Base-by-base conservation (phyloP, 2,113 vertebrate genomes). In the Halcyon malimbica region DNA sequence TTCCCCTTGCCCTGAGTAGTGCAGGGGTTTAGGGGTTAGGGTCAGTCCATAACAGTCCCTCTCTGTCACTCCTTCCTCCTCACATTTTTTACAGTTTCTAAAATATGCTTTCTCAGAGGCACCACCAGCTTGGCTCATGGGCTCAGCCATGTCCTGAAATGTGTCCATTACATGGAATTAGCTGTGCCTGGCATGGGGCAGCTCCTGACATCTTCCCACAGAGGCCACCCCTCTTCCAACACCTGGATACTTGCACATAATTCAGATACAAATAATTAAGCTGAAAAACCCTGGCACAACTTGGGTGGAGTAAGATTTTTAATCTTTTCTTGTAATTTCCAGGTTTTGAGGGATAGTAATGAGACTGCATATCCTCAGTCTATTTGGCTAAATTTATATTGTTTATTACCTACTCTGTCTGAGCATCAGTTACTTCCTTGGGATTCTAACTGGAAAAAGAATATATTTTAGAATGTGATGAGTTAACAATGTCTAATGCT, bases 1-100 rank as follows among this genome's bases (percentile, higher is more conserved):
- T 18, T 78, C 9, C 13, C 14, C 4, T 13, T 71, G 8, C 31
- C 21, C 14, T 71, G 17, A 20, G 10, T 0, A 0, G 15, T 51
- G 17, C 13, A 53, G 16, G 5, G 11, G 6, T 6, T 44, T 6
- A 9, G 42, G 23, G 6, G 13, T 6, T 29, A 16, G 23, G 5
- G 5, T 42, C 35, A 50, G 13, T 25, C 10, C 9, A 6, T 37
- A 56, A 37, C 7, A 46, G 24, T 9, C 18, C 9, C 25, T 62
- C 13, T 60, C 8, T 56, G 4, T 42, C 1, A 0, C 8, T 68
- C 4, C 31, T 50, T 68, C 21, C 10, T 19, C 11, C 21, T 67
- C 13, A 41, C 7, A 6, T 24, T 60, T 53, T 78, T 41, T 84
- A 2, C 18, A 3, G 11, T 50, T 84, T 89, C 48, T 62, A 44